Evolutionary conservation across 1,140 invertebrate species (phyloP).

Genomic region (Halyomorpha halys): DNA sequence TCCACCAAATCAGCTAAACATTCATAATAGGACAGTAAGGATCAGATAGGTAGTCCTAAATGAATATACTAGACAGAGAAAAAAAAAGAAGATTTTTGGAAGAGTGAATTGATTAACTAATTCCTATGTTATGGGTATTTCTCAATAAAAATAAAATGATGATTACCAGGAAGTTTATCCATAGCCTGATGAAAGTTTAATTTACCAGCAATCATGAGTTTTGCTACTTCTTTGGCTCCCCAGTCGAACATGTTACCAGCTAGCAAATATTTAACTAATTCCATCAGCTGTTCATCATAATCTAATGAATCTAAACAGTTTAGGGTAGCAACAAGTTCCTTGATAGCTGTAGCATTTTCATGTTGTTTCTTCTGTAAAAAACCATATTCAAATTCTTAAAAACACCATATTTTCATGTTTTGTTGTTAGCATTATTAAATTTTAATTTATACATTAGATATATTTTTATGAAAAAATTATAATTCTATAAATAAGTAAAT

Average conservation of each 20-base stretch:
- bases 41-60: too few species aligned
- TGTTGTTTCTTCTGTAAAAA: background rate
- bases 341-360: background rate
- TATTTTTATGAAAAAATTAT: too few species aligned
- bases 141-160: too few species aligned
- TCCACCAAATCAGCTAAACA: too few species aligned
- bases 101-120: too few species aligned
- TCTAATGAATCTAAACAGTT: constrained; percentile 25
- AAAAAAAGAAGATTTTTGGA: too few species aligned
- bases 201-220: constrained; percentile 61
- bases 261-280: constrained; percentile 49
- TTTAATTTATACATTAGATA: too few species aligned
- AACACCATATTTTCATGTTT: background rate
- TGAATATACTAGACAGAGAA: too few species aligned
- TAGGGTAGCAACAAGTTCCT: background rate
- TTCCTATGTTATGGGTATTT: too few species aligned
- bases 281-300: constrained; percentile 42
- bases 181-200: constrained; percentile 75
- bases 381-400: background rate
- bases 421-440: too few species aligned
- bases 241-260: constrained; percentile 94
- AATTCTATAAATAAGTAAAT: too few species aligned
- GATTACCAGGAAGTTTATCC: constrained; percentile 51
- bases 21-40: too few species aligned
- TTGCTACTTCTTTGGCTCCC: constrained; percentile 78